Evolutionary conservation across 2,888 invertebrate species (phyloP).

Genomic region (Prosapia bicincta): DNA sequence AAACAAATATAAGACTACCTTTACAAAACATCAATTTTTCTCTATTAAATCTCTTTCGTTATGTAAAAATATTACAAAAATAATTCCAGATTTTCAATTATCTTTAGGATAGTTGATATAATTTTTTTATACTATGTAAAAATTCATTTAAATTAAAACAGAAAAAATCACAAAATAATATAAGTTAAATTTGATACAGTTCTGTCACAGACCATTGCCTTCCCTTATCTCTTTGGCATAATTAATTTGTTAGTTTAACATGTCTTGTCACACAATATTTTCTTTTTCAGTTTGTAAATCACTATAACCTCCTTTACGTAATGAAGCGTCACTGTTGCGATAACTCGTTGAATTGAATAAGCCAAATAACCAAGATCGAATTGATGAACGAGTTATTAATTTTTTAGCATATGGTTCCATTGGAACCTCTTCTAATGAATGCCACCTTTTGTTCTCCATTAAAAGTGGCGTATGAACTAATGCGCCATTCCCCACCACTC

Average conservation of each 20-base stretch:
- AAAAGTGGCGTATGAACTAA: conserved; percentile 49
- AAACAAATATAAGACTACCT: background rate
- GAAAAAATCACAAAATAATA: background rate
- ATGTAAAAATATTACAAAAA: background rate
- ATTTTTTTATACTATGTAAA: background rate
- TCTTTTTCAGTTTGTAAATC: conserved; percentile 57
- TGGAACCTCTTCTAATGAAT: conserved; percentile 67
- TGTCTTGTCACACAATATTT: conserved; percentile 52
- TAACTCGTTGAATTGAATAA: conserved; percentile 69
- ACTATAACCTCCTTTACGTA: conserved; percentile 53
- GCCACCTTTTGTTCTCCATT: conserved; percentile 64
- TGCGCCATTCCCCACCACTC: conserved; percentile 38
- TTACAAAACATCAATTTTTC: background rate
- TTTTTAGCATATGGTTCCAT: conserved; percentile 52
- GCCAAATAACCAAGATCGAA: conserved; percentile 71
- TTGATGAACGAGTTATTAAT: conserved; percentile 55
- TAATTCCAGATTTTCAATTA: background rate
- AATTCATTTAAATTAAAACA: background rate
- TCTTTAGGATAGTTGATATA: background rate
- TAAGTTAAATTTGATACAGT: background rate
- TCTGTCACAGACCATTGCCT: background rate
- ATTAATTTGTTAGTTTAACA: background rate
- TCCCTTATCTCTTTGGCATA: background rate
- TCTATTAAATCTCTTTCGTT: background rate
- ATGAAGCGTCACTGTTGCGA: conserved; percentile 59